Base-by-base conservation (phyloP, 2,797 vertebrate species). In the Microctenopoma steveboyesi region DNA sequence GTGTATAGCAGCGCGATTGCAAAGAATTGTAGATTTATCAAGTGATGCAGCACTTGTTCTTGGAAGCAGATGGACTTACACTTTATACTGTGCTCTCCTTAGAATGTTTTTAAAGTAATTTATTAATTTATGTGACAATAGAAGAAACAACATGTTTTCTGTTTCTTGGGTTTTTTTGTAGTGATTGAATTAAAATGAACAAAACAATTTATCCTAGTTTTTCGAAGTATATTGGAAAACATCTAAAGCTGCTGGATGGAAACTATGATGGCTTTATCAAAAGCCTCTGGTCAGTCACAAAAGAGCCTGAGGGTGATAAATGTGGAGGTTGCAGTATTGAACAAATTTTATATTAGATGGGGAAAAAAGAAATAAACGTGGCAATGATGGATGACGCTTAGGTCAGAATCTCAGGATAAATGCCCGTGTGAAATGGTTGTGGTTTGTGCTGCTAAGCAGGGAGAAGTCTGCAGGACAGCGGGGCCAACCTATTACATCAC, bases 351-450 rank as follows among this genome's bases (percentile, higher is more conserved):
- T 48, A 46, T 46, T 46, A 18, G 7, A 33, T 42, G 56, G 11
- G 48, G 5, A 18, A 46, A 1, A 52, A 2, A 27, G 3, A 42
- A 56, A 77, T 18, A 53, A 77, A 64, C 51, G 27, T 11, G 51
- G 30, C 18, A 40, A 58, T 76, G 83, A 89, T 75, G 51, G 74
- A 81, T 82, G 64, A 52, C 46, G 50, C 40, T 42, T 48, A 22
- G 2, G 25, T 39, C 49, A 48, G 11, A 54, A 35, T 63, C 37
- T 35, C 13, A 42, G 14, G 59, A 64, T 78, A 68, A 68, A 64
- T 22, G 16, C 51, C 22, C 47, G 39, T 25, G 3, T 27, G 54
- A 80, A 75, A 4, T 71, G 25, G 43, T 58, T n/a, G 15, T 7
- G 39, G 39, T 63, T 35, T 63, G 11, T 48, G 16, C 18, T 27